Percentiles rank a stretch among this genome's conserved stretches.
These are phyloP conservation scores for Mythimna loreyi DNA, from an alignment of 2,888 invertebrate genomes.

Conservation along the genomic window DNA sequence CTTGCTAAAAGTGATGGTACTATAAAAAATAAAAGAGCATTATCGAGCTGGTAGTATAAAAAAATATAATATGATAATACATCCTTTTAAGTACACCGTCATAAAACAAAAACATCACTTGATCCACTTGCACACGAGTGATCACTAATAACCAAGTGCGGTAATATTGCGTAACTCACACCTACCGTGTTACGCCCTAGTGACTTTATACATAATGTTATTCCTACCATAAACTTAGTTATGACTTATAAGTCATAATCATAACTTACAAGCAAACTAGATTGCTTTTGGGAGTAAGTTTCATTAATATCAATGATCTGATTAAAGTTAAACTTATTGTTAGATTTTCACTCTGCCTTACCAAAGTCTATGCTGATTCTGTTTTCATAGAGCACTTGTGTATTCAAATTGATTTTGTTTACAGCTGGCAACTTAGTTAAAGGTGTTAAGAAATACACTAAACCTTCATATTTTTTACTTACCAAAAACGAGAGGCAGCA, in stretches of 20 bases:
- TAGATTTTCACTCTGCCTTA: background rate
- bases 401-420: background rate
- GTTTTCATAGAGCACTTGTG: background rate
- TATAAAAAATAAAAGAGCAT: no score
- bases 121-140: conserved; percentile 43
- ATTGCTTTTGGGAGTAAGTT: conserved; percentile 52
- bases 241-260: conserved; percentile 53
- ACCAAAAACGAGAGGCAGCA: no score
- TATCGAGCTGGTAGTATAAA: no score
- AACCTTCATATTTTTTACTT: no score
- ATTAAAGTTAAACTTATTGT: conserved; percentile 15
- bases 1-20: no score
- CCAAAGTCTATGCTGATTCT: background rate
- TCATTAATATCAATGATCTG: conserved; percentile 37
- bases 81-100: conserved; percentile 21
- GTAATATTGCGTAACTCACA: conserved; percentile 51
- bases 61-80: background rate
- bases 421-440: background rate
- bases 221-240: conserved; percentile 42
- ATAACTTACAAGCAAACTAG: conserved; percentile 45
- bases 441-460: no score
- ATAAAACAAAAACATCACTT: conserved; percentile 20
- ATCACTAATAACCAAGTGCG: conserved; percentile 59
- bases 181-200: conserved; percentile 56
- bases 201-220: conserved; percentile 54